Conservation (phyloP, 2,797 vertebrate species). For the Arctocebus calabarensis region DNA sequence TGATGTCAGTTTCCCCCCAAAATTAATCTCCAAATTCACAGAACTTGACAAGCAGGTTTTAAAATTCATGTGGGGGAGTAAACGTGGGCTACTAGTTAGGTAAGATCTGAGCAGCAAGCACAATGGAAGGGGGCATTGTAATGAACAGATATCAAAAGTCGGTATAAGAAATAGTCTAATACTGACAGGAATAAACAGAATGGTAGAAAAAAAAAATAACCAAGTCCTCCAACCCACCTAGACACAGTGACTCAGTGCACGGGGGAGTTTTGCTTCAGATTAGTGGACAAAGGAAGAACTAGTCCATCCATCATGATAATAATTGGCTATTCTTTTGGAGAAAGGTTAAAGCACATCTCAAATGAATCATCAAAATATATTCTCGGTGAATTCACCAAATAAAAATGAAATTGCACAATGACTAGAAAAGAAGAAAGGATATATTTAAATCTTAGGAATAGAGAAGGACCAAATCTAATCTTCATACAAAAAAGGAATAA, state of each 20-base stretch:
- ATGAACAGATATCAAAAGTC: constrained; percentile 41
- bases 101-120: background rate
- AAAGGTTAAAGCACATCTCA: constrained; percentile 43
- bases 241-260: background rate
- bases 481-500: background rate
- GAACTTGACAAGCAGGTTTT: constrained; percentile 33
- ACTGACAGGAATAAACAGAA: background rate
- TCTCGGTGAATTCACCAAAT: background rate
- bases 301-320: background rate
- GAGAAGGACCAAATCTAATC: background rate
- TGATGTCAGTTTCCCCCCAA: background rate
- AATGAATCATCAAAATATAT: constrained; percentile 44
- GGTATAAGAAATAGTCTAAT: background rate
- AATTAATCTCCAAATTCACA: constrained; percentile 42
- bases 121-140: constrained; percentile 5
- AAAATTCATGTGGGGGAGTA: constrained; percentile 55
- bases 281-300: background rate
- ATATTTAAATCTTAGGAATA: constrained; percentile 22
- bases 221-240: background rate
- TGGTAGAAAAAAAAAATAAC: background rate
- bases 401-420: constrained; percentile 35
- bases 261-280: background rate
- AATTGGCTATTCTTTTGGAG: background rate
- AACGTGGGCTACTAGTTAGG: background rate
- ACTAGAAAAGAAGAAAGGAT: constrained; percentile 53